These are phyloP conservation scores for Pipistrellus nathusii DNA, from an alignment of 2,797 vertebrate genomes.

Conservation along the genomic window DNA sequence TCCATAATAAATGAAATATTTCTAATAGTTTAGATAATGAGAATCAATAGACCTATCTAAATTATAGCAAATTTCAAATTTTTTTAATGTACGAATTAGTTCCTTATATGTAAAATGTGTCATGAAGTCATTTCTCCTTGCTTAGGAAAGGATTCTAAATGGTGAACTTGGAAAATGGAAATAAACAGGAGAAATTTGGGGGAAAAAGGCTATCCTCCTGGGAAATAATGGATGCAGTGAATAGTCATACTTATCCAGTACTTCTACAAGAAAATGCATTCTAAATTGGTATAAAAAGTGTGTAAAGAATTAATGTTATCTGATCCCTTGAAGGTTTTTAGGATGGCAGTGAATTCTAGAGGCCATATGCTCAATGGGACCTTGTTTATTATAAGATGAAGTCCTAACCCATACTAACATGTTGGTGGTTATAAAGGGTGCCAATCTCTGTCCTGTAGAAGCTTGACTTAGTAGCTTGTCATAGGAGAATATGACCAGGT, in stretches of 20 bases:
- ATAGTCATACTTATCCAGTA: background rate
- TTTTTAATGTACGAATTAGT: background rate
- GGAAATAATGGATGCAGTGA: background rate
- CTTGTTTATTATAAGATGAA: background rate
- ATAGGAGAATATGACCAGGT: background rate
- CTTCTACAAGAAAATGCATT: background rate
- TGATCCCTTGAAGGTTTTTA: background rate
- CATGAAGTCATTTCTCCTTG: background rate
- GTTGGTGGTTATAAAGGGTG: background rate
- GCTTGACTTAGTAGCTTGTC: background rate
- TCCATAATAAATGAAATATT: background rate
- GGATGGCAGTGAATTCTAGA: background rate
- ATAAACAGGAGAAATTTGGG: background rate
- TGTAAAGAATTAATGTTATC: background rate
- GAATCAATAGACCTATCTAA: background rate
- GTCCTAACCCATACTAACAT: background rate
- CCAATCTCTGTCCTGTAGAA: background rate
- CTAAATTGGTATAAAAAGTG: background rate
- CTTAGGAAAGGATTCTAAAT: background rate
- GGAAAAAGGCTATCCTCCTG: background rate
- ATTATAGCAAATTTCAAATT: background rate
- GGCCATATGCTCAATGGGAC: background rate
- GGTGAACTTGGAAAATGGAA: background rate
- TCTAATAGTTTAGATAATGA: background rate
- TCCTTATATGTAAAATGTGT: background rate